Conservation (phyloP, 1,140 invertebrate species). For the Cotesia vestalis region DNA sequence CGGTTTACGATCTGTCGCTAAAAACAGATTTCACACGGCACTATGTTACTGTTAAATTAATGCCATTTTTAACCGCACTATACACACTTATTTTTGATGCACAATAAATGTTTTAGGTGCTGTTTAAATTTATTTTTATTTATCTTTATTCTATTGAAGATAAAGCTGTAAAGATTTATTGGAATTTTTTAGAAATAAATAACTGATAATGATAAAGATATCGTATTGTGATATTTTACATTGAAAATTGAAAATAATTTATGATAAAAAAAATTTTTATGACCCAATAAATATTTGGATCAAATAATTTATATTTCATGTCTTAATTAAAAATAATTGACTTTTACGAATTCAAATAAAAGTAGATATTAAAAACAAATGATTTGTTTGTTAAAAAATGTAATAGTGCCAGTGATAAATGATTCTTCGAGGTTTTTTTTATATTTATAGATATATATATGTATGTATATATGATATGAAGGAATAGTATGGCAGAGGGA, state of each 20-base stretch:
- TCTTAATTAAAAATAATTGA: too few relatives aligned
- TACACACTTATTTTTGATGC: slow-evolving; percentile 21
- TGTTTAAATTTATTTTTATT: not conserved
- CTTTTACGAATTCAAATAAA: not conserved
- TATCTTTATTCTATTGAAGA: too few relatives aligned
- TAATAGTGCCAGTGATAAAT: slow-evolving; percentile 23
- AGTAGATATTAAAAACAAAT: not conserved
- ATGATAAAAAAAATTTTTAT: too few relatives aligned
- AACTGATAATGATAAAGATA: too few relatives aligned
- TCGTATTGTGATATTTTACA: too few relatives aligned
- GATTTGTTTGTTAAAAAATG: not conserved
- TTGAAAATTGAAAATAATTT: too few relatives aligned
- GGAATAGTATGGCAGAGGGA: slow-evolving; percentile 7
- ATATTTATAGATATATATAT: not conserved
- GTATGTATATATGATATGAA: slow-evolving; percentile 7
- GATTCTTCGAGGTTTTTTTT: slow-evolving; percentile 9
- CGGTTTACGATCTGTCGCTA: slow-evolving; percentile 66
- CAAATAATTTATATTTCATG: too few relatives aligned
- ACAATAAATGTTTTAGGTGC: slow-evolving; percentile 10
- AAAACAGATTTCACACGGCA: slow-evolving; percentile 63
- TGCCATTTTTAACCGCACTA: slow-evolving; percentile 27
- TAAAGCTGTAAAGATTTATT: too few relatives aligned
- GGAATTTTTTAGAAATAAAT: too few relatives aligned
- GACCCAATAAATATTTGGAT: too few relatives aligned
- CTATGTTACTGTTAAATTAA: slow-evolving; percentile 39